Conservation (phyloP, 2,888 invertebrate species). For the Punctoribates punctum region DNA sequence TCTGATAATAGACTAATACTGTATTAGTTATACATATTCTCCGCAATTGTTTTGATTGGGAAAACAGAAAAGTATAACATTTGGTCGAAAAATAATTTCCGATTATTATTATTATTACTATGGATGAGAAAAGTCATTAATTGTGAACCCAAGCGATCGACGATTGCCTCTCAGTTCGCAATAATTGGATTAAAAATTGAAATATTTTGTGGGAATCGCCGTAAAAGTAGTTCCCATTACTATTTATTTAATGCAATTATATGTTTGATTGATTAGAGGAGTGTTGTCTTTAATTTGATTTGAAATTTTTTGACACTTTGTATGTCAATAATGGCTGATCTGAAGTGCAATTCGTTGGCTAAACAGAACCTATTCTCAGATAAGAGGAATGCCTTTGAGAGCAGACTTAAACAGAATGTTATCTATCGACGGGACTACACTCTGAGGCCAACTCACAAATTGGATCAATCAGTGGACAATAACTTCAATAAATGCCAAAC, state of each 20-base stretch:
- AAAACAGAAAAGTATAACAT: neutral
- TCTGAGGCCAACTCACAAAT: conserved; percentile 20
- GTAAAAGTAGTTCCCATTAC: too few relatives aligned
- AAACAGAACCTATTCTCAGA: conserved; percentile 7
- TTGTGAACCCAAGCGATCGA: too few relatives aligned
- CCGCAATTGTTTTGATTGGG: neutral
- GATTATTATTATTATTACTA: too few relatives aligned
- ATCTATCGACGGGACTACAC: conserved; percentile 3
- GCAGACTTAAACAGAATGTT: conserved; percentile 20
- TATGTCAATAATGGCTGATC: neutral
- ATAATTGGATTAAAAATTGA: too few relatives aligned
- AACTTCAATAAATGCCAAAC: neutral
- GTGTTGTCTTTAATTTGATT: too few relatives aligned
- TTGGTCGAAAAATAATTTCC: conserved; percentile 1
- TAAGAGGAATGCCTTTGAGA: neutral
- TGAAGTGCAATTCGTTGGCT: neutral
- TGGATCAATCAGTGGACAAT: neutral
- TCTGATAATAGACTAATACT: neutral
- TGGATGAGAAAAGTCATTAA: too few relatives aligned
- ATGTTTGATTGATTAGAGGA: too few relatives aligned
- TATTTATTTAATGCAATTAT: too few relatives aligned
- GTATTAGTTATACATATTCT: neutral
- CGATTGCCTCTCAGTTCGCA: too few relatives aligned
- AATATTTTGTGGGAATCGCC: too few relatives aligned
- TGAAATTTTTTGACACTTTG: too few relatives aligned